A percentile compares a stretch with the other conserved stretches of the same genome.
Conservation (phyloP, 2,888 invertebrate species). For the Mesorhabditis belari region DNA sequence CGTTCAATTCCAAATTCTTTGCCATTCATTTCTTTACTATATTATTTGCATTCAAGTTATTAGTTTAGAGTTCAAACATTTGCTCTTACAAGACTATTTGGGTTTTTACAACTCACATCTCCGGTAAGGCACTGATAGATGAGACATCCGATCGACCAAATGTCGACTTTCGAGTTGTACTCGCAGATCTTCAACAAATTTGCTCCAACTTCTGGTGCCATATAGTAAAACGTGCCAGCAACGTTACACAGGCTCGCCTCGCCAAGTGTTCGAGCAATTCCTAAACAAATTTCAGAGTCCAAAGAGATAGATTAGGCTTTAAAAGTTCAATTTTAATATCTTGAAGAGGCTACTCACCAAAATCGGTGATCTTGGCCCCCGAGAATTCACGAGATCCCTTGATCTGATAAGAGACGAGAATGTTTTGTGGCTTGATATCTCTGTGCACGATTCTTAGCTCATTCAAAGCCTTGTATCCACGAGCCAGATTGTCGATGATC, state of each 20-base stretch:
- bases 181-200: constrained; percentile 41
- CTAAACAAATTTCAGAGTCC: constrained; percentile 17
- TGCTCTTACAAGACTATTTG: background rate
- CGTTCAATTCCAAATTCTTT: too few relatives aligned
- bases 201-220: constrained; percentile 52
- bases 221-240: constrained; percentile 49
- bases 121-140: constrained; percentile 48
- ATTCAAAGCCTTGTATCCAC: constrained; percentile 47
- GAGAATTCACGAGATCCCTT: constrained; percentile 23
- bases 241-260: constrained; percentile 43
- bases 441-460: constrained; percentile 47
- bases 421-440: constrained; percentile 52
- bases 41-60: too few relatives aligned
- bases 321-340: background rate
- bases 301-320: background rate
- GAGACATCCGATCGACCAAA: constrained; percentile 52
- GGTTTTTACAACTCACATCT: constrained; percentile 19
- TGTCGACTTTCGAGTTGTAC: constrained; percentile 46
- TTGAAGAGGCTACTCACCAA: constrained; percentile 23
- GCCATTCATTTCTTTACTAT: too few relatives aligned
- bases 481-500: constrained; percentile 44
- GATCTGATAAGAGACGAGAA: constrained; percentile 34
- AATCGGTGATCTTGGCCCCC: constrained; percentile 48
- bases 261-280: constrained; percentile 44
- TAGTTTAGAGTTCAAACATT: too few relatives aligned